A percentile compares a stretch with the other conserved stretches of the same genome.
Conservation (phyloP, 2,113 vertebrate species). For the Candoia aspera region DNA sequence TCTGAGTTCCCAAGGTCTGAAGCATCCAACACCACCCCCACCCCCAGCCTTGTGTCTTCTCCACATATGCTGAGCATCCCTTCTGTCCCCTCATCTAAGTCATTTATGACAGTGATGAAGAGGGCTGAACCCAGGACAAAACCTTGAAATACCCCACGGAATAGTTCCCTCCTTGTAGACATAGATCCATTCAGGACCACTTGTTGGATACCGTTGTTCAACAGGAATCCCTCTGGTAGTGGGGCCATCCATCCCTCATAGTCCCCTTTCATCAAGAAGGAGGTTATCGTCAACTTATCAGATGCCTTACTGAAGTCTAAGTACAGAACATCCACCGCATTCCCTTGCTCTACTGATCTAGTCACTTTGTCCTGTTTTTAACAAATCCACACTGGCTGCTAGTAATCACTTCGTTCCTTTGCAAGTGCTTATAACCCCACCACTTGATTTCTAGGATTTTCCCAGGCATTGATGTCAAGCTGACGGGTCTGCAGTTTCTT, state of each 20-base stretch:
- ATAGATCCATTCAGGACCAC: not conserved
- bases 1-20: not conserved
- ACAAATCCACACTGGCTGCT: not conserved
- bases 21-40: not conserved
- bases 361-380: not conserved
- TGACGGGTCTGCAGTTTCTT: not conserved
- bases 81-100: not conserved
- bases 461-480: not conserved
- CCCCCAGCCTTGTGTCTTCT: not conserved
- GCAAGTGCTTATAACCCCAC: not conserved
- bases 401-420: not conserved
- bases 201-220: not conserved
- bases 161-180: not conserved
- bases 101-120: not conserved
- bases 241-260: not conserved
- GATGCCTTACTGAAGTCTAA: not conserved
- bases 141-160: not conserved
- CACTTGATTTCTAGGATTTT: not conserved
- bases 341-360: not conserved
- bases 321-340: not conserved
- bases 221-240: not conserved
- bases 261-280: not conserved
- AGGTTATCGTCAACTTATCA: not conserved
- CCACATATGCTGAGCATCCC: not conserved
- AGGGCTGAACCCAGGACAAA: not conserved